Percentiles rank a stretch among this genome's conserved stretches.
Conservation (phyloP, 2,797 vertebrate species). For the Oreonectes daqikongensis region DNA sequence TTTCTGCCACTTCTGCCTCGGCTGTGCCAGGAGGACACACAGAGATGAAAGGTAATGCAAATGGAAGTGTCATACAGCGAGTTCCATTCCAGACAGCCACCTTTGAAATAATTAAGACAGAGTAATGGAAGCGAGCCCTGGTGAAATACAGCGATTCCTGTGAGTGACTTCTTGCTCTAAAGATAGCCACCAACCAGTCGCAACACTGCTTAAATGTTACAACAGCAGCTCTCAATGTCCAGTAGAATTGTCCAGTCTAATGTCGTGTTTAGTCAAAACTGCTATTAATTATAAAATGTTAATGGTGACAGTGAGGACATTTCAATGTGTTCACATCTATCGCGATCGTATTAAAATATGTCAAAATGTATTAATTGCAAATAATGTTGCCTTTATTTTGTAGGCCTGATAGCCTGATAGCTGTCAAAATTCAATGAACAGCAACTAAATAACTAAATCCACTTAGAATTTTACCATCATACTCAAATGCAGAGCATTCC, state of each 20-base stretch:
- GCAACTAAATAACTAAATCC: too few relatives aligned
- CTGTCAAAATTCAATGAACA: too few relatives aligned
- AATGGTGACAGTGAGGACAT: neutral
- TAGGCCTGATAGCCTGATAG: too few relatives aligned
- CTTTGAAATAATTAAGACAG: constrained; percentile 74
- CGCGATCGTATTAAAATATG: constrained; percentile 36
- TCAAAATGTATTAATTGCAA: constrained; percentile 32
- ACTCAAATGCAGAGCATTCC: constrained; percentile 48
- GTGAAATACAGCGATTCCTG: constrained; percentile 4
- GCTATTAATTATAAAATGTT: constrained; percentile 19
- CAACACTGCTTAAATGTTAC: constrained; percentile 8
- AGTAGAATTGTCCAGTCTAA: neutral
- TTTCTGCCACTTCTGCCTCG: constrained; percentile 70
- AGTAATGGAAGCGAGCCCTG: constrained; percentile 51
- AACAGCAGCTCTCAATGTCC: neutral
- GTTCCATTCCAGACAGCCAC: constrained; percentile 61
- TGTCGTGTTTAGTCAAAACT: neutral
- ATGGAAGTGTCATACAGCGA: constrained; percentile 49
- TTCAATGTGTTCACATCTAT: constrained; percentile 25
- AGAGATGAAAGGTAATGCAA: constrained; percentile 75
- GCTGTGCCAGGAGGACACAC: constrained; percentile 69
- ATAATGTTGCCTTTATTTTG: constrained; percentile 31
- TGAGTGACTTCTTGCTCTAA: neutral
- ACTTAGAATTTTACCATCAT: constrained; percentile 39
- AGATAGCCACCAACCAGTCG: neutral